Evolutionary conservation across 1,140 invertebrate genomes (phyloP), one percentile per base, ranked within the genome.

Genomic region (Vanessa tameamea): DNA sequence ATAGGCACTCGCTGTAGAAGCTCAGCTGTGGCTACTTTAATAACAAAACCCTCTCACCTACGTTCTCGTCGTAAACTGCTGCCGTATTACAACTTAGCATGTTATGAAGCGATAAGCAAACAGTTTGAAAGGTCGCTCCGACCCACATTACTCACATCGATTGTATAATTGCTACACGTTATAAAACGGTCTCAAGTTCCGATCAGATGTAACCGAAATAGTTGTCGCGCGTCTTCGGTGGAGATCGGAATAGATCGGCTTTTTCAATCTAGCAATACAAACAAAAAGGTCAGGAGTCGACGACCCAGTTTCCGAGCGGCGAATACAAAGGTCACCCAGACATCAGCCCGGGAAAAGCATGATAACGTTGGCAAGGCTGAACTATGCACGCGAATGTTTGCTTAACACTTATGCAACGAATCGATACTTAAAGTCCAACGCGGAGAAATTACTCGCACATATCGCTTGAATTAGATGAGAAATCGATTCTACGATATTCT

Each of bases 281-380:
- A 88, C 87, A 90, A 84, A 91, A 90, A 89, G 88, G 87, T 91
- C 87, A 90, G 82, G 89, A 86, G 89, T 83, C 88, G 85, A 83
- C 83, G 88, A 87, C 88, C 89, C 79, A 91, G 86, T 90, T 91
- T 86, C 84, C 77, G 75, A 86, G 82, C 85, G 69, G 69, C 80
- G 80, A 81, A 84, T 80, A 79, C 86, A 90, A 90, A 90, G 88
- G 88, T 90, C 88, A 87, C 82, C 80, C 86, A 87, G 79, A 82
- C 87, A 85, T 84, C 82, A 81, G 83, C 82, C 85, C 87, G 89
- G 86, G 86, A 89, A 88, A 84, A 82, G 77, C 47, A 64, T 81
- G 84, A 88, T 87, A 88, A 83, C 82, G 80, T 75, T 81, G 79
- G 79, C 86, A 87, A 88, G 84, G 84, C 83, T 87, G 82, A 78